Evolutionary conservation across 2,113 vertebrate genomes (phyloP), one percentile per base, ranked within the genome.

Genomic region (Carassius auratus): DNA sequence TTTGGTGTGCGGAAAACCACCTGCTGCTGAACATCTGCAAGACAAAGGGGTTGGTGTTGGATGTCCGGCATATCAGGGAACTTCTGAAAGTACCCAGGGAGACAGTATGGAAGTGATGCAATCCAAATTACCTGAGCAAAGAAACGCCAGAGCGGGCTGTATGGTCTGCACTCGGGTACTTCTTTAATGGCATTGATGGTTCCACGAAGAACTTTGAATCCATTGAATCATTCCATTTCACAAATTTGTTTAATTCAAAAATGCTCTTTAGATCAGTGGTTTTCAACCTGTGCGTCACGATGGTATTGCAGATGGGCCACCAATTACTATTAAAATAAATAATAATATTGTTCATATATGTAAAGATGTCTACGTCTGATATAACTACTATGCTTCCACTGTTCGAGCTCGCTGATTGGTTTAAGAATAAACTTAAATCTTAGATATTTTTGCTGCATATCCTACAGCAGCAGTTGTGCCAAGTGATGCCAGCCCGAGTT

Each of bases 11-110:
- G 26, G 80, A 50, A 68, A 81, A 81, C 80, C 61, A 69, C 80
- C 80, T 81, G 64, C 80, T 81, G 80, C 50, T 23, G 7, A 68
- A 81, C 80, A 81, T 81, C 80, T 69, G 80, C 45, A 52, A 30
- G 23, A 69, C 62, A 81, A 50, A 81, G 10, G 45, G 17, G 23
- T 52, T 68, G 62, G 15, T 69, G 45, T 33, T 81, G 62, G 62
- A 33, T n/a, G 48, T 52, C 42, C 8, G 13, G 61, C 42, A 81
- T 26, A 79, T 59, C 62, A 81, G 79, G 45, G 45, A 36, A 30
- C 19, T 64, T 68, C 78, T 81, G n/a, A 64, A 81, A 66, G 59
- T 48, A n/a, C n/a, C 59, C 38, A 66, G n/a, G 38, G 38, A 8
- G 78, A 48, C 2, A 15, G 77, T 36, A 42, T 81, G 5, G 59